Conservation (phyloP, 2,888 invertebrate genomes). For the Sycophila texana region DNA sequence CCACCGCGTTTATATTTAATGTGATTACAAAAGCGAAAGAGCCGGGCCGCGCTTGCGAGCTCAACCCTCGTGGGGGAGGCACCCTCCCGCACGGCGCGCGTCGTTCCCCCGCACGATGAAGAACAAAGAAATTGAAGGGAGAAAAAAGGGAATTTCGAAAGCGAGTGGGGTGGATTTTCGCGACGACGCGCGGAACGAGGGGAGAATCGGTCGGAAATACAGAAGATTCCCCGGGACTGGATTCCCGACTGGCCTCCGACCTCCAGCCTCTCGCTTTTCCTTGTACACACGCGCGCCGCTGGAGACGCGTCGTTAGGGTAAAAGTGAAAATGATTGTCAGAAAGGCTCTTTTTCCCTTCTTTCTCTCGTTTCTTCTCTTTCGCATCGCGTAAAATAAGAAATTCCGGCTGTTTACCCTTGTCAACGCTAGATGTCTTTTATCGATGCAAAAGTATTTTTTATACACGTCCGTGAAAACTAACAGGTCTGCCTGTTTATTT, state of each 20-base stretch:
- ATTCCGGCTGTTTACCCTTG: too few species aligned
- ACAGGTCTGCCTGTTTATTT: too few species aligned
- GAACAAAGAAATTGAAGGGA: constrained; percentile 51
- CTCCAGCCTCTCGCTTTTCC: too few species aligned
- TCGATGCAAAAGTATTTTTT: too few species aligned
- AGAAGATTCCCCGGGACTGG: constrained; percentile 21
- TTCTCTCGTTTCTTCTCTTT: neutral
- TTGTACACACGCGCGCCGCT: neutral
- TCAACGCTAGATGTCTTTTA: too few species aligned
- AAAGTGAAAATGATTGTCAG: neutral
- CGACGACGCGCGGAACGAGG: constrained; percentile 58
- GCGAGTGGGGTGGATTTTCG: constrained; percentile 53
- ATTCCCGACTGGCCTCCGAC: neutral
- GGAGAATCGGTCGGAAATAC: constrained; percentile 59
- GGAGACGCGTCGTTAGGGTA: neutral
- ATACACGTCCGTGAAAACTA: too few species aligned
- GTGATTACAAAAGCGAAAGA: constrained; percentile 10
- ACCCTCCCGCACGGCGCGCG: neutral
- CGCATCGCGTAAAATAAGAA: neutral
- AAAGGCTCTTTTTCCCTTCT: too few species aligned
- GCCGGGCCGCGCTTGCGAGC: neutral
- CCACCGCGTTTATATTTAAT: constrained; percentile 20
- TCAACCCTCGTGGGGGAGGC: neutral
- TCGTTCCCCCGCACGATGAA: neutral
- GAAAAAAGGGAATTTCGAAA: constrained; percentile 24